Evolutionary conservation across 2,113 vertebrate species (phyloP), one percentile per base, ranked within the genome.

Genomic region (Eupsittula cactorum): DNA sequence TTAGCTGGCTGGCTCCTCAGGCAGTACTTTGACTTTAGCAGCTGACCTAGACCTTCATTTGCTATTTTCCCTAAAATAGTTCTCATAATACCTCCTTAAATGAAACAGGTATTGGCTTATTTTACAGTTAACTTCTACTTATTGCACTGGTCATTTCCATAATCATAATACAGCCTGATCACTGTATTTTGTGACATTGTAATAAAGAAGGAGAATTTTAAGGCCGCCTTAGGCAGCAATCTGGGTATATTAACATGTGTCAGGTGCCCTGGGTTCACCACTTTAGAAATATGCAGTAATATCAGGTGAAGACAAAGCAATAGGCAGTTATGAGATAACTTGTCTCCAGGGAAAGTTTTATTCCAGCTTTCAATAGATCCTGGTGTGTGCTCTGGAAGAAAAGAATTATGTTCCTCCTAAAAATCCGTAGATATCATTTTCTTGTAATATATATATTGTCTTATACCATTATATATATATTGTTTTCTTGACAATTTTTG

Each of bases 311-410:
- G 57, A 55, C 49, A 96, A 95, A 89, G 86, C 92, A 95, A 87
- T 89, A 89, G 91, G 73, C 77, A 75, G 27, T 93, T 95, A 95
- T 92, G 83, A 97, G 77, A 78, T 75, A 95, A 64, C 47, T 86
- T 89, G 14, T 79, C 91, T 60, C 47, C 35, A 79, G 89, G 91
- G 93, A 23, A 92, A 55, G 29, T 87, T 89, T 68, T 76, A 91
- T 89, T 82, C 74, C 55, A 78, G 16, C 18, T 91, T 86, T 92
- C 74, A 89, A 27, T 24, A 84, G 69, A 75, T 52, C 47, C 11
- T n/a, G 35, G 42, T 31, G 89, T 71, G 35, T 64, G 65, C 65
- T 74, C 60, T 47, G 13, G 10, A 93, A 88, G 47, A 63, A 80
- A 70, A 81, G 7, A 67, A 86, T 71, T 65, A 7, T 42, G 59